A percentile compares a stretch with the other conserved stretches of the same genome.
Evolutionary conservation across 2,888 invertebrate genomes (phyloP).

Genomic region (Serrognathus titanus): DNA sequence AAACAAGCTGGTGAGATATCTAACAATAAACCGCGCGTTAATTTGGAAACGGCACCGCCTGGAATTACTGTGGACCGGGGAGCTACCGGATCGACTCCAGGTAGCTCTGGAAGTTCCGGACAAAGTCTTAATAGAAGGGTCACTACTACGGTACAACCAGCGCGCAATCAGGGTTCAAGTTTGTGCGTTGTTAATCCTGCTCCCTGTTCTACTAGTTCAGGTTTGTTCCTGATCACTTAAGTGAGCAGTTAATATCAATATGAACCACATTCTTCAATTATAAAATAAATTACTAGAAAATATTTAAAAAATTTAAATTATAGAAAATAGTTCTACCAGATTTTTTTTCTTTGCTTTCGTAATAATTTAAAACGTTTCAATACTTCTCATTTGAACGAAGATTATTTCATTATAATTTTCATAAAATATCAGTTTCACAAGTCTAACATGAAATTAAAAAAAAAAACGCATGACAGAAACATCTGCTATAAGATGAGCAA

Average conservation of each 20-base stretch:
- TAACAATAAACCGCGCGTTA: conserved; percentile 49
- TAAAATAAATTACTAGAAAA: background rate
- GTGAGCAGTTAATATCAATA: conserved; percentile 8
- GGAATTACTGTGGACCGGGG: conserved; percentile 44
- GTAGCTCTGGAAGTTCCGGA: conserved; percentile 51
- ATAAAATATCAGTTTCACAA: too few relatives aligned
- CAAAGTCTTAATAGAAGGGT: conserved; percentile 53
- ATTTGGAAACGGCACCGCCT: conserved; percentile 46
- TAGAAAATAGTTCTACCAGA: too few relatives aligned
- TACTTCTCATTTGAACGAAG: too few relatives aligned
- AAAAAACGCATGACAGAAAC: too few relatives aligned
- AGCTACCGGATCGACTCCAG: conserved; percentile 37
- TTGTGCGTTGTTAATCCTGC: conserved; percentile 63
- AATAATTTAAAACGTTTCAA: too few relatives aligned
- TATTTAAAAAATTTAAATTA: too few relatives aligned
- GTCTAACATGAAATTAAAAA: too few relatives aligned
- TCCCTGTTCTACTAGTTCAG: conserved; percentile 68
- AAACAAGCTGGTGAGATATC: conserved; percentile 90
- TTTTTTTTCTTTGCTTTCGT: too few relatives aligned
- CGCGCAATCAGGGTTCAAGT: conserved; percentile 50
- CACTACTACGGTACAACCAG: conserved; percentile 42
- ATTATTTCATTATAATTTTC: too few relatives aligned
- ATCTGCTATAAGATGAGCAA: too few relatives aligned
- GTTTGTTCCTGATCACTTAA: conserved; percentile 49
- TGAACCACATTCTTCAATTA: background rate